phyloP scores from a whole-genome alignment of 2,888 invertebrate species.

The Julus scandinavius region DNA sequence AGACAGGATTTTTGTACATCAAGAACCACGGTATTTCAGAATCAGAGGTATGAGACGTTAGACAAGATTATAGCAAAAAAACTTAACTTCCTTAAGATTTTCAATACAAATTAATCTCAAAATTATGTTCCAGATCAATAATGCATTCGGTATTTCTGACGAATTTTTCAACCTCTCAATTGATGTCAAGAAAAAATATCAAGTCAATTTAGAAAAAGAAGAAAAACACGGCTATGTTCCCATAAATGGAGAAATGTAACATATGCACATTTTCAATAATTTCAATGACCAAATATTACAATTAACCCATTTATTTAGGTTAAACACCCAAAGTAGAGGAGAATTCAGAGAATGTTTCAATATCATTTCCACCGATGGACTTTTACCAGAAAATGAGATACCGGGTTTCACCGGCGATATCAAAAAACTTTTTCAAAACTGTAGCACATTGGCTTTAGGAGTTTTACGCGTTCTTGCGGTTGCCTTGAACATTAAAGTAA shows the following conservation, averaged over 20 bases:
- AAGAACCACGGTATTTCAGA: constrained; percentile 12
- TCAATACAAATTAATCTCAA: too few relatives aligned
- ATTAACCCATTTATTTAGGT: not conserved
- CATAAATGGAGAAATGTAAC: constrained; percentile 37
- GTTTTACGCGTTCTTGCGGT: not conserved
- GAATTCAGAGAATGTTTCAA: constrained; percentile 46
- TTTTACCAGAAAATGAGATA: constrained; percentile 12
- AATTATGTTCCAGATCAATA: not conserved
- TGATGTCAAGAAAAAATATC: constrained; percentile 2
- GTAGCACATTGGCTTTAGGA: not conserved
- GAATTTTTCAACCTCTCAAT: not conserved
- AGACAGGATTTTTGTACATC: constrained; percentile 23
- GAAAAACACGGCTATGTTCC: constrained; percentile 49
- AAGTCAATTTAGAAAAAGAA: not conserved
- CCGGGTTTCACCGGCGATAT: constrained; percentile 4
- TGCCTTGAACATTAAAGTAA: constrained; percentile 18
- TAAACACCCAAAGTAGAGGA: not conserved
- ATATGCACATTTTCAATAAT: not conserved
- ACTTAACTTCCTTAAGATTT: not conserved
- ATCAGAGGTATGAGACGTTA: not conserved
- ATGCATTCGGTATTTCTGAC: not conserved
- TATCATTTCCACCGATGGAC: not conserved
- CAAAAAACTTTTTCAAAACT: not conserved
- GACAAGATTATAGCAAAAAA: not conserved
- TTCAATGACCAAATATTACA: not conserved